Evolutionary conservation across 1,140 invertebrate species (phyloP), one percentile per base, ranked within the genome.

Genomic region (Bombus superbus): DNA sequence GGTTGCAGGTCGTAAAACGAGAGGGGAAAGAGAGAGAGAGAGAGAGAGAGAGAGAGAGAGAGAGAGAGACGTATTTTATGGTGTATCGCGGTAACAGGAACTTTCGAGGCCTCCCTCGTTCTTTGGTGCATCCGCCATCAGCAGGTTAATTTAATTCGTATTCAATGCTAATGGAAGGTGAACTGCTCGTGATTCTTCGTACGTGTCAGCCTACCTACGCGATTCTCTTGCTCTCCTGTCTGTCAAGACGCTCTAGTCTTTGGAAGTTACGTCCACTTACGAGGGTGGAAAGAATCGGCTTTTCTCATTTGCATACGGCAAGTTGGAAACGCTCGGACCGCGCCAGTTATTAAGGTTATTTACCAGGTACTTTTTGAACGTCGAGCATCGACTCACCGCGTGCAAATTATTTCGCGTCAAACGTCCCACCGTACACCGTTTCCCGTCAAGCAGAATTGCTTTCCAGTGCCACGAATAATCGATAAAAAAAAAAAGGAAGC

Each of bases 81-180:
- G 79, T 57, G 73, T 81, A 74, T 53, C 44, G 18, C 9, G 59
- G 44, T 85, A 72, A 80, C 77, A 72, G 77, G 77, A 72, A 32
- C 82, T 79, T 47, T 76, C 78, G 40, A 44, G 22, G 32, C 44
- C 76, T 78, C 38, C 22, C 38, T 86, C 71, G 64, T 81, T 44
- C 86, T 40, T 83, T 76, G n/a, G 38, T 28, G 81, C 86, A 87
- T 90, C 72, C 85, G 80, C 81, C 81, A 90, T 85, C 88, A 66
- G 79, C 82, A 86, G 86, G 85, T 90, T 87, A 89, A 90, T 89
- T 90, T 86, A 66, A 90, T 87, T 89, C 89, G 66, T 81, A 90
- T 90, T 90, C 89, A 90, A 90, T 90, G 89, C 89, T 90, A 90
- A 90, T 90, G 71, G 80, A 84, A 89, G 85, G 88, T 87, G 81